phyloP scores from a whole-genome alignment of 2,113 vertebrate species.

The Vombatus ursinus region DNA sequence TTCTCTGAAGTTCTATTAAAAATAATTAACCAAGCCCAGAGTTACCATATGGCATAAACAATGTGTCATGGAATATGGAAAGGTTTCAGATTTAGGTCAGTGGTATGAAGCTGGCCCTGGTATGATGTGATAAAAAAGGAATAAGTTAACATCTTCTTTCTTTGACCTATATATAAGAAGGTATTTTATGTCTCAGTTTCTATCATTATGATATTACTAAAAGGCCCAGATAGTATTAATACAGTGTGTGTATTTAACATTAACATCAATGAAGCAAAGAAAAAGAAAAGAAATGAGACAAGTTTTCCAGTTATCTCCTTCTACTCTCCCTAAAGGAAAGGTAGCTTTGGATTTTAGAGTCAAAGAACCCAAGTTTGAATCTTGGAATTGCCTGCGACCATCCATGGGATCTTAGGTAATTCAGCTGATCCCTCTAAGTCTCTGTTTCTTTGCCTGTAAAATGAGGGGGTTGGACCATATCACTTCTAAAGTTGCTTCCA shows the following conservation, averaged over 20 bases:
- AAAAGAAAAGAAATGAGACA: background rate
- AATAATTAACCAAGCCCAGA: conserved; percentile 30
- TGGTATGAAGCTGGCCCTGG: background rate
- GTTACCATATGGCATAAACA: background rate
- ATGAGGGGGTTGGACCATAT: background rate
- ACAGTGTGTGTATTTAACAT: fast-evolving
- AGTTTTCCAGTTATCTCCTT: background rate
- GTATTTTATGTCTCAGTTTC: too few species aligned
- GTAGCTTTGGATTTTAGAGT: background rate
- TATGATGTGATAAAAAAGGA: background rate
- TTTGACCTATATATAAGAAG: background rate
- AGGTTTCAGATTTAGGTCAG: conserved; percentile 9
- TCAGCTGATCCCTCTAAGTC: background rate
- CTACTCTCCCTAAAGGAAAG: background rate
- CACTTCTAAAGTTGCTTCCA: background rate
- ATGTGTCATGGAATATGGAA: conserved; percentile 32
- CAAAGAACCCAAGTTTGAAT: background rate
- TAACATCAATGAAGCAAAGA: background rate
- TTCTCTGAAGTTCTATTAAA: conserved; percentile 62
- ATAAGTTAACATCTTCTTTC: background rate
- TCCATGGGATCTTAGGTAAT: background rate
- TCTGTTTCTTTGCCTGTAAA: conserved; percentile 13
- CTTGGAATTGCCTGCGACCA: background rate
- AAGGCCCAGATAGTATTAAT: background rate
- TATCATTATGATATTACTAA: background rate